Evolutionary conservation across 2,888 invertebrate species (phyloP).

Genomic region (Stomorhina lunata): DNA sequence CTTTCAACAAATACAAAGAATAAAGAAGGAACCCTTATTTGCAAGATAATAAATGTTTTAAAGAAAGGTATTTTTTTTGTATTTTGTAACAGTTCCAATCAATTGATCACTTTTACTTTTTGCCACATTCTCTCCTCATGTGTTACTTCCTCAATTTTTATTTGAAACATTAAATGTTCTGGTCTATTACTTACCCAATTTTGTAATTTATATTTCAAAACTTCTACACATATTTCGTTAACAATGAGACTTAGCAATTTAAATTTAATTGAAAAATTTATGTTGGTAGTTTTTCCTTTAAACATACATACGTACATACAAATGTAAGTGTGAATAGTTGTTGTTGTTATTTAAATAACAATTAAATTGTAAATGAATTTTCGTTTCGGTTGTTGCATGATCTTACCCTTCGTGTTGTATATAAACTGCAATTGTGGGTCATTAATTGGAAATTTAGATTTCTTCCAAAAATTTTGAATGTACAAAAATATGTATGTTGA

Average conservation of each 20-base stretch:
- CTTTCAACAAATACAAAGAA: constrained; percentile 5
- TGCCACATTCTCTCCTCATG: constrained; percentile 6
- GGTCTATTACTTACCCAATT: constrained; percentile 53
- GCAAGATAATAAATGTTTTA: neutral
- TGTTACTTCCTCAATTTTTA: constrained; percentile 40
- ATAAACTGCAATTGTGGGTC: constrained; percentile 16
- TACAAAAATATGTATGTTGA: neutral
- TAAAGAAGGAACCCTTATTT: constrained; percentile 35
- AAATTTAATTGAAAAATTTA: constrained; percentile 24
- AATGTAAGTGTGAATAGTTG: neutral
- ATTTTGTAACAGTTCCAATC: constrained; percentile 56
- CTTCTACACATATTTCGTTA: neutral
- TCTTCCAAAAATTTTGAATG: neutral
- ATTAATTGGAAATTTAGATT: constrained; percentile 17
- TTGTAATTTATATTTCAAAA: neutral
- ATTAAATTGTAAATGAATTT: constrained; percentile 33
- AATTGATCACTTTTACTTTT: constrained; percentile 52
- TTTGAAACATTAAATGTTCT: constrained; percentile 59
- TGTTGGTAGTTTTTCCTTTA: too few species aligned
- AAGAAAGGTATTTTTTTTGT: constrained; percentile 25
- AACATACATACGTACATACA: too few species aligned
- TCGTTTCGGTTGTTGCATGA: constrained; percentile 18
- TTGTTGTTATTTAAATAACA: constrained; percentile 17
- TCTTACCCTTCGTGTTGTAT: neutral
- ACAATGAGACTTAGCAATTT: constrained; percentile 34